Evolutionary conservation across 35 echinoderm and acorn worm genomes (phyloP).

Genomic region (Heliocidaris erythrogramma): DNA sequence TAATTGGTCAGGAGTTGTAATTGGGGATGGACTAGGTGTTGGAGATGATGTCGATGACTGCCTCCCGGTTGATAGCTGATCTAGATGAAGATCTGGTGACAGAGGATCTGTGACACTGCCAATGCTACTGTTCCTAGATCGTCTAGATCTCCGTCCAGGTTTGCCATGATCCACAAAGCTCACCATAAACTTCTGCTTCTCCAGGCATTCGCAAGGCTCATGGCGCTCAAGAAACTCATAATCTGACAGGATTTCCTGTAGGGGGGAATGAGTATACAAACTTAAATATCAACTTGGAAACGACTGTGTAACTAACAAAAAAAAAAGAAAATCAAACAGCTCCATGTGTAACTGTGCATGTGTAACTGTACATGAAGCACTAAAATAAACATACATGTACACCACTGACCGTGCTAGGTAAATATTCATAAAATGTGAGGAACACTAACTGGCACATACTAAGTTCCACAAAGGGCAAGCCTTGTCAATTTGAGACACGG

Average conservation of each 20-base stretch:
- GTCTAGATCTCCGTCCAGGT: conserved; percentile 63
- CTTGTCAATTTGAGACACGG: too few relatives aligned
- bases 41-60: conserved; percentile 49
- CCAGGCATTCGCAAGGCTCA: conserved; percentile 67
- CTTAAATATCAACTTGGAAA: neutral
- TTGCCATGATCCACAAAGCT: conserved; percentile 32
- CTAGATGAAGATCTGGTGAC: conserved; percentile 71
- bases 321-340: too few relatives aligned
- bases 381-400: too few relatives aligned
- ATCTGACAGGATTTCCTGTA: conserved; percentile 73
- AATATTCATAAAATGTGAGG: too few relatives aligned
- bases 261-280: neutral
- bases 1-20: conserved; percentile 58
- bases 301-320: too few relatives aligned
- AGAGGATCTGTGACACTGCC: conserved; percentile 77
- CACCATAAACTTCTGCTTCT: conserved; percentile 78
- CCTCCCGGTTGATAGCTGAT: conserved; percentile 21
- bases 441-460: too few relatives aligned
- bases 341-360: too few relatives aligned
- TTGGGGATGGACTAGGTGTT: conserved; percentile 59
- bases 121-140: conserved; percentile 81
- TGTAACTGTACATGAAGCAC: too few relatives aligned
- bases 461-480: too few relatives aligned
- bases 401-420: too few relatives aligned
- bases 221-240: conserved; percentile 66